These are phyloP conservation scores for Dendroctonus valens DNA, from an alignment of 1,140 invertebrate genomes.

Conservation along the genomic window DNA sequence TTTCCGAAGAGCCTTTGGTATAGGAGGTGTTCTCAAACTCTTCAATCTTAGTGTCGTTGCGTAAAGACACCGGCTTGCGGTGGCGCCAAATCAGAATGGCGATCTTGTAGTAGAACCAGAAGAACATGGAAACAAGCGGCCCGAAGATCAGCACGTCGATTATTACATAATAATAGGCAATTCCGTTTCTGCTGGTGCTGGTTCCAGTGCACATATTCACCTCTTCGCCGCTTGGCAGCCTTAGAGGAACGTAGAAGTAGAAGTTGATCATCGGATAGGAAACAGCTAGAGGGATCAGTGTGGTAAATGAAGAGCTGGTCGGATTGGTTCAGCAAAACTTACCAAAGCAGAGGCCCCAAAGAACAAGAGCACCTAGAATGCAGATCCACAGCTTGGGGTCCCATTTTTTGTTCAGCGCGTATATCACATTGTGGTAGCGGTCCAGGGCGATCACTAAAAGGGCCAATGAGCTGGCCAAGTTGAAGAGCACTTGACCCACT, in stretches of 20 bases:
- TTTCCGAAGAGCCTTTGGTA: conserved; percentile 35
- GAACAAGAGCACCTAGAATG: conserved; percentile 38
- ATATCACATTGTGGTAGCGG: conserved; percentile 53
- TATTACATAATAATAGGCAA: conserved; percentile 48
- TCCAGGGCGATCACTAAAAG: conserved; percentile 57
- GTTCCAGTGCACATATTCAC: conserved; percentile 28
- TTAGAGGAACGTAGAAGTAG: conserved; percentile 32
- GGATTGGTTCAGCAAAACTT: background rate
- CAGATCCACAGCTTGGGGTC: conserved; percentile 47
- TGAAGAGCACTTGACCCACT: conserved; percentile 52
- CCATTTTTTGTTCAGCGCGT: conserved; percentile 49
- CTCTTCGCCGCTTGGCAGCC: conserved; percentile 25
- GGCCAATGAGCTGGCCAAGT: conserved; percentile 54
- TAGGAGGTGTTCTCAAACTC: conserved; percentile 32
- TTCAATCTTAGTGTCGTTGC: background rate
- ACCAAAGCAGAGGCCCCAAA: conserved; percentile 49
- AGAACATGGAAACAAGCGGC: conserved; percentile 54
- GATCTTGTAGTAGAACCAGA: conserved; percentile 56
- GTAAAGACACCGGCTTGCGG: conserved; percentile 39
- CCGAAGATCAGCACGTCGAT: conserved; percentile 55
- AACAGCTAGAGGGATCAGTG: conserved; percentile 22
- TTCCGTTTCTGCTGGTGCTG: conserved; percentile 42
- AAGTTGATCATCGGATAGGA: conserved; percentile 41
- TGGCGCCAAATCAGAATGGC: conserved; percentile 54
- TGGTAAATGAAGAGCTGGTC: too few relatives aligned